A percentile compares a stretch with the other conserved stretches of the same genome.
These are phyloP conservation scores for Drosophila pachea DNA, from an alignment of 1,140 invertebrate genomes.

Conservation along the genomic window DNA sequence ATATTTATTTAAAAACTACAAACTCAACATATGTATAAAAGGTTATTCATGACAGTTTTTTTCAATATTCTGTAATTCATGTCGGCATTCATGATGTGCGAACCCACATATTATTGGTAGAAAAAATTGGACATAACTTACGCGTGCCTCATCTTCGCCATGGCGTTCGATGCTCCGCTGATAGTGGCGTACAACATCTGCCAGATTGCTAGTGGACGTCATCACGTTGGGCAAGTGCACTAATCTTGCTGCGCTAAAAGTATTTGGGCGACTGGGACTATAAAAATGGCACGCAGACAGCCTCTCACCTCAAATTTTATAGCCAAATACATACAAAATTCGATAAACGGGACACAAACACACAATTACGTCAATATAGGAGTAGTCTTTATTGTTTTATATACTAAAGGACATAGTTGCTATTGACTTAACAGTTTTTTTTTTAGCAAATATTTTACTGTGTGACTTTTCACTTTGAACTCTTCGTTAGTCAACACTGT, in stretches of 20 bases:
- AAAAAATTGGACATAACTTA: conserved; percentile 73
- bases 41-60: conserved; percentile 7
- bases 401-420: conserved; percentile 28
- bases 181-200: conserved; percentile 80
- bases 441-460: conserved; percentile 33
- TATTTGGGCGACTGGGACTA: conserved; percentile 12
- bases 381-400: conserved; percentile 12
- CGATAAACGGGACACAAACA: conserved; percentile 3
- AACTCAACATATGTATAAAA: no score
- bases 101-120: background rate
- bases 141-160: conserved; percentile 81
- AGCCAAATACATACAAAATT: conserved; percentile 20
- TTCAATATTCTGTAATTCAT: conserved; percentile 1
- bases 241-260: conserved; percentile 18
- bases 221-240: conserved; percentile 34
- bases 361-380: conserved; percentile 24
- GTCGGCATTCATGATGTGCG: background rate
- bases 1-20: no score
- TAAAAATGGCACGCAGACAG: conserved; percentile 64
- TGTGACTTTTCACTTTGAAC: conserved; percentile 46
- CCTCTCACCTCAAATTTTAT: conserved; percentile 36
- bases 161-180: conserved; percentile 84
- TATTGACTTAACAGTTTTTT: conserved; percentile 6
- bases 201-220: conserved; percentile 66
- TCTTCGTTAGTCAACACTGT: conserved; percentile 29